Conservation (phyloP, 2,888 invertebrate genomes). For the Tipula helvola region DNA sequence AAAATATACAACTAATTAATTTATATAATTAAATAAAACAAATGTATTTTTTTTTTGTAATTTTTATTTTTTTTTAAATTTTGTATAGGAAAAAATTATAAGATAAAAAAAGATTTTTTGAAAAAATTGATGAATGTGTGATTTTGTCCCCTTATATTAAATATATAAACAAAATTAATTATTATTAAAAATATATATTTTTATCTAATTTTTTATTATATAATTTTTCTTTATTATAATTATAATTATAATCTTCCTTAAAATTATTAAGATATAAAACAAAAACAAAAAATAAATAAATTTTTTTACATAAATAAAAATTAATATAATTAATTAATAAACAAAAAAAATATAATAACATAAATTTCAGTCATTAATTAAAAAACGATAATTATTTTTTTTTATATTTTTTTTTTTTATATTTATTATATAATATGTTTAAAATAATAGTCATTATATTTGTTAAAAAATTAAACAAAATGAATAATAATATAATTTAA, state of each 20-base stretch:
- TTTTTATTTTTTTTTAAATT: background rate
- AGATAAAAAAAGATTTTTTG: background rate
- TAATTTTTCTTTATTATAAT: background rate
- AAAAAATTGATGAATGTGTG: background rate
- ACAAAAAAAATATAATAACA: background rate
- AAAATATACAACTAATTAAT: background rate
- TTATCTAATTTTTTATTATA: background rate
- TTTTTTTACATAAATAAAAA: background rate
- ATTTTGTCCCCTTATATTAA: background rate
- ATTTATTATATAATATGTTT: background rate
- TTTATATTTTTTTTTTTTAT: background rate
- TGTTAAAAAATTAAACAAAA: background rate
- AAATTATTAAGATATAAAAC: background rate
- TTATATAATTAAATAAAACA: background rate
- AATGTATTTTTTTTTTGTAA: background rate
- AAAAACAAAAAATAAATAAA: background rate
- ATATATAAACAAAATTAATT: background rate
- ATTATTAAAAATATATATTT: background rate
- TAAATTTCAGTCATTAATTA: background rate
- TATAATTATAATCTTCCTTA: background rate
- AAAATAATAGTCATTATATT: background rate
- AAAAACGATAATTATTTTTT: background rate
- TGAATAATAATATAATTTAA: background rate
- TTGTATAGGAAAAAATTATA: background rate
- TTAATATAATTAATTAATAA: background rate